Conservation (phyloP, 2,888 invertebrate genomes). For the Drosophila fulvimacula region DNA sequence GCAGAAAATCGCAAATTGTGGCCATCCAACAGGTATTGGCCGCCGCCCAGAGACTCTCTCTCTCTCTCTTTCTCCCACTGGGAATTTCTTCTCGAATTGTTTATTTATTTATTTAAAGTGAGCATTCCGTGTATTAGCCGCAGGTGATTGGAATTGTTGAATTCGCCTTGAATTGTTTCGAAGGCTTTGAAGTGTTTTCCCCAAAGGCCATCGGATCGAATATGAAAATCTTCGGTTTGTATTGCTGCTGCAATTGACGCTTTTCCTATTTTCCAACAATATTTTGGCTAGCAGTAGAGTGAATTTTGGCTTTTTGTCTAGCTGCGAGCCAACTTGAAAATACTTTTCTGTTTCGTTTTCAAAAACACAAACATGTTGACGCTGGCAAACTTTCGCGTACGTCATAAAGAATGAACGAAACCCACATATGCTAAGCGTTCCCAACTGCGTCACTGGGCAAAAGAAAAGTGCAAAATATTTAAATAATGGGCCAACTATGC, state of each 20-base stretch:
- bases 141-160: conserved; percentile 55
- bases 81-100: conserved; percentile 52
- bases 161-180: conserved; percentile 11
- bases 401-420: conserved; percentile 16
- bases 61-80: conserved; percentile 31
- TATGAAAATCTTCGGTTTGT: background rate
- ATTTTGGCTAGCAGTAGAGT: background rate
- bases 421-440: conserved; percentile 7
- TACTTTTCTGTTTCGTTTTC: conserved; percentile 19
- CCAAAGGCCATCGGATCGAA: conserved; percentile 3
- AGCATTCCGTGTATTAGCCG: conserved; percentile 67
- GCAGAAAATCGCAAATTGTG: conserved; percentile 25
- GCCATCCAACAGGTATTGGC: conserved; percentile 43
- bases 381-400: conserved; percentile 40
- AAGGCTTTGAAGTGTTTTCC: conserved; percentile 27
- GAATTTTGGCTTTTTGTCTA: background rate
- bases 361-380: conserved; percentile 4
- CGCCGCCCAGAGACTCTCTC: conserved; percentile 10
- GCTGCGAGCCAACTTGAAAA: conserved; percentile 10
- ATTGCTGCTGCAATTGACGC: background rate
- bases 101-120: conserved; percentile 64
- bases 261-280: background rate
- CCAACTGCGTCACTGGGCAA: conserved; percentile 53
- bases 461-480: conserved; percentile 68
- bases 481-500: conserved; percentile 71